Conservation (phyloP, 2,113 vertebrate genomes). For the Clupea harengus region DNA sequence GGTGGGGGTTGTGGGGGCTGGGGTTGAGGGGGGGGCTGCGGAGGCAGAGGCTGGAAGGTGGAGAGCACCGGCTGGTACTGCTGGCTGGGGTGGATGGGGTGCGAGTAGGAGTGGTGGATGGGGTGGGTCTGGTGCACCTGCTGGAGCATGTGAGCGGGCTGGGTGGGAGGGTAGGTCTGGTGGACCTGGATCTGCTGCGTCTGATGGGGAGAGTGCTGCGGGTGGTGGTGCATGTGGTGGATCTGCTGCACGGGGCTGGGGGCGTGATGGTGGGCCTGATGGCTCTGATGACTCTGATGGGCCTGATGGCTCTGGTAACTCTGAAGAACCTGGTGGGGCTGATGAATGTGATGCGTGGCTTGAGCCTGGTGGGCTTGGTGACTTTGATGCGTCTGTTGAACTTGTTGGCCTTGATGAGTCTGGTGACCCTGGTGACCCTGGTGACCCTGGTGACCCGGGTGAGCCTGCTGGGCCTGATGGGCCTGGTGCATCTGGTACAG, state of each 20-base stretch:
- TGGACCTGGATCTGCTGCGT: constrained; percentile 53
- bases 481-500: constrained; percentile 63
- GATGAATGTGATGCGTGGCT: constrained; percentile 63
- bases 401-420: constrained; percentile 26
- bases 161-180: constrained; percentile 42
- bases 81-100: constrained; percentile 70
- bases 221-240: constrained; percentile 46
- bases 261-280: constrained; percentile 59
- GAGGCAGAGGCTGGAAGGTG: constrained; percentile 67
- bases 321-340: constrained; percentile 62
- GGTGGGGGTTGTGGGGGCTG: constrained; percentile 20
- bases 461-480: constrained; percentile 47
- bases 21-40: constrained; percentile 47
- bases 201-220: constrained; percentile 33
- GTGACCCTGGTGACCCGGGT: constrained; percentile 60
- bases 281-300: neutral
- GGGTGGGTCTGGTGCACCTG: constrained; percentile 67
- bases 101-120: constrained; percentile 56
- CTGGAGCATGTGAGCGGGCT: constrained; percentile 63
- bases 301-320: constrained; percentile 53
- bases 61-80: constrained; percentile 60
- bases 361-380: constrained; percentile 47
- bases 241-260: constrained; percentile 39
- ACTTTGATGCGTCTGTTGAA: constrained; percentile 8
- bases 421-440: constrained; percentile 51